These are phyloP conservation scores for Coreius guichenoti DNA, from an alignment of 2,797 vertebrate genomes.

Conservation along the genomic window DNA sequence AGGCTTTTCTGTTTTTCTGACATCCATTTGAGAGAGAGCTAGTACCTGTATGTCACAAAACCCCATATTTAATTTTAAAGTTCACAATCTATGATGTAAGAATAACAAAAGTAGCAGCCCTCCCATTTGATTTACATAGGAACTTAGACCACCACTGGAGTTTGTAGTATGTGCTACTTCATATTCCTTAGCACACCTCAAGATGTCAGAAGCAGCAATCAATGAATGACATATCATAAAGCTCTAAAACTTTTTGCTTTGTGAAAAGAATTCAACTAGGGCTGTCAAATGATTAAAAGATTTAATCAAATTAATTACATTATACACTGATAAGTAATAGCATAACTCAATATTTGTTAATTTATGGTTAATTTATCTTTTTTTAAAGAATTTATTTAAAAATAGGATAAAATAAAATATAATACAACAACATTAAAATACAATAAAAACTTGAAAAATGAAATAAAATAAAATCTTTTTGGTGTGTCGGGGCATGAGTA, in stretches of 20 bases:
- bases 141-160: neutral
- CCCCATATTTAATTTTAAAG: neutral
- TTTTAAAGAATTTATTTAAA: neutral
- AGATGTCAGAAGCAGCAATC: neutral
- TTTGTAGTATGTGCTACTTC: neutral
- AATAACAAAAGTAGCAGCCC: neutral
- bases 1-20: neutral
- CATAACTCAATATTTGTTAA: neutral
- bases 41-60: slow-evolving; percentile 5
- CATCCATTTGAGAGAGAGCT: neutral
- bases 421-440: neutral
- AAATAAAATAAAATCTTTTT: neutral
- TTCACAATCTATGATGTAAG: neutral
- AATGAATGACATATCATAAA: neutral
- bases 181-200: slow-evolving; percentile 11
- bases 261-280: neutral
- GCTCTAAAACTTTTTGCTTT: neutral
- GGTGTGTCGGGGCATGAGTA: neutral
- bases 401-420: neutral
- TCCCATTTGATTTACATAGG: neutral
- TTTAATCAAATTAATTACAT: neutral
- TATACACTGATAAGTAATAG: neutral
- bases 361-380: neutral
- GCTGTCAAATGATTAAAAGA: neutral
- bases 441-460: neutral